Evolutionary conservation across 2,888 invertebrate species (phyloP), one percentile per base, ranked within the genome.

Genomic region (Epirrhoe tristata): DNA sequence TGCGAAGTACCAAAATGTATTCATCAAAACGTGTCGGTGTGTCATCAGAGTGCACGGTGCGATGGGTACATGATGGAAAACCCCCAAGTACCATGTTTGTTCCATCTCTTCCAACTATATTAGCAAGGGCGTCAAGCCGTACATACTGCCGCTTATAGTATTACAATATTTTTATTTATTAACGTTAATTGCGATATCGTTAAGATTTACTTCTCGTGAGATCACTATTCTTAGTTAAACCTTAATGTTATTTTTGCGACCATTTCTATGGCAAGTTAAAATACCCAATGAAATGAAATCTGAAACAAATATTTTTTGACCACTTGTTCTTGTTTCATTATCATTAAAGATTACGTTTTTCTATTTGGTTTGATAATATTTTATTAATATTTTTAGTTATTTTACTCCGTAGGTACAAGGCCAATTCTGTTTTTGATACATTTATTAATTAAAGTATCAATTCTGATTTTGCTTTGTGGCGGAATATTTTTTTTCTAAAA

Each of bases 291-390:
- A 83, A 89, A 81, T 86, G 72, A 81, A 85, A 82, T 82, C 76
- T 79, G 71, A 71, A 79, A 72, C 71, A 84, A 87, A 87, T 81
- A 87, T 88, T 86, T 89, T 84, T 79, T 80, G 76, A 72, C 67
- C 78, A 72, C 72, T 74, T 76, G 67, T 81, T 82, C 79, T 79
- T 73, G 76, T 82, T 83, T 81, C 79, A 75, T 75, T 74, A 77
- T 82, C 75, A 78, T 82, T 84, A 80, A 79, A 77, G 76, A 83
- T 85, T 85, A 84, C 82, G 83, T 85, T 84, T 81, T 78, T 81
- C 83, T 74, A 81, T 84, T 82, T 79, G 75, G 76, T 83, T 85
- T 85, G 76, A 81, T 82, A 81, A 75, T 72, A 78, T 78, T 81
- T 79, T 77, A 77, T 81, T 77, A 77, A 80, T 81, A 81, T 74